Percentiles rank a stretch among this genome's conserved stretches.
Conservation (phyloP, 2,797 vertebrate genomes). For the Lophotriccus pileatus region DNA sequence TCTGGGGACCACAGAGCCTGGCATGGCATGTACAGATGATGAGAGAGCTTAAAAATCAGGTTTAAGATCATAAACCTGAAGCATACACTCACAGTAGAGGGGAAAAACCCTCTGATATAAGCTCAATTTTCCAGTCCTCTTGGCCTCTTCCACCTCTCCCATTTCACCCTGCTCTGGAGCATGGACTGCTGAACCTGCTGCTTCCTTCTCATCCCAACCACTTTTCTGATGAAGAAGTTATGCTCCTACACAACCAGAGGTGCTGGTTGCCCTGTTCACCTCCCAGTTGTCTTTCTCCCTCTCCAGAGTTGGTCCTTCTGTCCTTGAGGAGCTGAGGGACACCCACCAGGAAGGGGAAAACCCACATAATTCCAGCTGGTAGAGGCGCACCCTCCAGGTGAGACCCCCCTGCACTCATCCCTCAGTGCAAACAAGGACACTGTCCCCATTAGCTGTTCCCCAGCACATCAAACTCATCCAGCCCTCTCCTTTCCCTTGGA, state of each 20-base stretch:
- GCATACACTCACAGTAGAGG: neutral
- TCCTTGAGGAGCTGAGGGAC: neutral
- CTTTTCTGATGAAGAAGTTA: neutral
- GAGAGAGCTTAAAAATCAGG: neutral
- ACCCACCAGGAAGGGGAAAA: neutral
- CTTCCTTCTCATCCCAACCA: neutral
- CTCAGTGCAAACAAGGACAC: no score
- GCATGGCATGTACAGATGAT: fast-evolving
- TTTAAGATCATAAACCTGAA: neutral
- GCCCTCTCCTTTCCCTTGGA: neutral
- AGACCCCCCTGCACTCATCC: neutral
- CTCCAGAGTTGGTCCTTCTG: neutral
- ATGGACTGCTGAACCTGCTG: neutral
- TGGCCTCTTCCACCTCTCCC: neutral
- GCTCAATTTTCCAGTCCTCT: neutral
- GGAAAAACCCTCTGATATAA: neutral
- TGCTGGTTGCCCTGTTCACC: neutral
- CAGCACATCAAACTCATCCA: neutral
- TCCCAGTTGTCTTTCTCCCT: neutral
- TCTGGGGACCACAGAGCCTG: neutral
- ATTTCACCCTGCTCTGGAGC: neutral
- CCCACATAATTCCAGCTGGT: neutral
- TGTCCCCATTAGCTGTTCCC: neutral
- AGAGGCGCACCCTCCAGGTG: neutral
- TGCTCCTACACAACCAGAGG: neutral